A percentile compares a stretch with the other conserved stretches of the same genome.
Evolutionary conservation across 1,140 invertebrate genomes (phyloP).

Genomic region (Orius insidiosus): DNA sequence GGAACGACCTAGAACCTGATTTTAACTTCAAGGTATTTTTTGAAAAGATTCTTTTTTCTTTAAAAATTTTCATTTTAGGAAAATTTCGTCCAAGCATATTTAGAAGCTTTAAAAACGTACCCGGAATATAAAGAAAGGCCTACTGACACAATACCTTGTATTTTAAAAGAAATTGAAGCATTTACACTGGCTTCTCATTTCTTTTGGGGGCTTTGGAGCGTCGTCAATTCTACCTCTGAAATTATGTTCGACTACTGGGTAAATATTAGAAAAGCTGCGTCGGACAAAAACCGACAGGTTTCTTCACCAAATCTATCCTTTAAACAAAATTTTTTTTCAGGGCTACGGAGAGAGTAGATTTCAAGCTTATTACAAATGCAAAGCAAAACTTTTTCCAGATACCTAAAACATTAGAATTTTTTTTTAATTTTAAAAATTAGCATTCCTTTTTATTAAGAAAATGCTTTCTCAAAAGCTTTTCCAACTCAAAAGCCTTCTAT

Average conservation of each 20-base stretch:
- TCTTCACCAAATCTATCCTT: neutral
- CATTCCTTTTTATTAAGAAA: too few species aligned
- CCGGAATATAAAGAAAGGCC: constrained; percentile 13
- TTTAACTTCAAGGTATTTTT: constrained; percentile 55
- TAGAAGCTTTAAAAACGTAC: constrained; percentile 9
- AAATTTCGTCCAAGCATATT: constrained; percentile 15
- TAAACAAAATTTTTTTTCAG: constrained; percentile 15
- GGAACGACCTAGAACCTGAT: constrained; percentile 44
- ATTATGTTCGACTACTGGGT: constrained; percentile 93
- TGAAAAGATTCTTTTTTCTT: neutral
- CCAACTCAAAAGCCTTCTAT: too few species aligned
- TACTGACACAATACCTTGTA: constrained; percentile 33
- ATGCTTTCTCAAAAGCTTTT: too few species aligned
- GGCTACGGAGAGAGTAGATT: constrained; percentile 19
- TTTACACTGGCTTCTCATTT: constrained; percentile 79
- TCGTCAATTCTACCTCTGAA: constrained; percentile 70
- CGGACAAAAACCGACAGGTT: neutral
- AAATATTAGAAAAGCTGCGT: constrained; percentile 24
- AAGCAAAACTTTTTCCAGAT: constrained; percentile 14
- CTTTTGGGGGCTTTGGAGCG: constrained; percentile 80
- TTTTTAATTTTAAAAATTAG: too few species aligned
- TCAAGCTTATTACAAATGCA: constrained; percentile 16
- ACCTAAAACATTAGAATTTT: neutral
- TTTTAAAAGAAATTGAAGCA: constrained; percentile 57
- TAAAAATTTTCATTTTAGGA: constrained; percentile 12